Base-by-base conservation (phyloP, 2,888 invertebrate species). In the Bimastos eiseni region DNA sequence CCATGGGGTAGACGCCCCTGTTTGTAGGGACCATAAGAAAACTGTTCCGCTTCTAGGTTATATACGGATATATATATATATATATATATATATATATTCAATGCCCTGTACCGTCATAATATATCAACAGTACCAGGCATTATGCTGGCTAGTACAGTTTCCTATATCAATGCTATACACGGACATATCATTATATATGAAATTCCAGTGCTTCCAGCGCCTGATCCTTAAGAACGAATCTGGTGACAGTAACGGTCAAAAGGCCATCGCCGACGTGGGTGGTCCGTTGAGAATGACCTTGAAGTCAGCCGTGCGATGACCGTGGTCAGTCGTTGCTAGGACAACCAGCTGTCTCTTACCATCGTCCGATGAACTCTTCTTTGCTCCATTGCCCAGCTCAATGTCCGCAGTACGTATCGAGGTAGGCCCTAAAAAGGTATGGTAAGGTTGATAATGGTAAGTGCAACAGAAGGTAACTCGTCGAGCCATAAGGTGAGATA, bases 231-330 rank as follows among this genome's bases (percentile, higher is more conserved):
- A 5, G 70, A 70, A 70, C n/a, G 70, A 70, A 8, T 1, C n/a
- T 13, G 70, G 70, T 8, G 30, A n/a, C 70, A 0, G 70, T n/a
- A n/a, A 36, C 34, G 34, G 86, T 86, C 86, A 86, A 86, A 86
- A 34, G 86, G 86, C 11, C 15, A 17, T 21, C 86, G 86, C 19
- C 86, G 86, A 24, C 86, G 86, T 34, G 36, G 34, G 86, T 37
- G 86, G 86, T 37, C 36, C 5, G 86, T 86, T 86, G 86, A 86
- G 86, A 21, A 86, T 86, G 86, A 86, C 86, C 86, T 86, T 86
- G 86, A 86, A 19, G 36, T 86, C 36, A 86, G 37, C 34, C 17
- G 34, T 24, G 86, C 37, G 34, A 19, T 86, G 34, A 36, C 21
- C 17, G 34, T 37, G 86, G 37, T 37, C 86, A 36, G 6, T 37